Evolutionary conservation across 2,888 invertebrate species (phyloP).

Genomic region (Anarsia innoxiella): DNA sequence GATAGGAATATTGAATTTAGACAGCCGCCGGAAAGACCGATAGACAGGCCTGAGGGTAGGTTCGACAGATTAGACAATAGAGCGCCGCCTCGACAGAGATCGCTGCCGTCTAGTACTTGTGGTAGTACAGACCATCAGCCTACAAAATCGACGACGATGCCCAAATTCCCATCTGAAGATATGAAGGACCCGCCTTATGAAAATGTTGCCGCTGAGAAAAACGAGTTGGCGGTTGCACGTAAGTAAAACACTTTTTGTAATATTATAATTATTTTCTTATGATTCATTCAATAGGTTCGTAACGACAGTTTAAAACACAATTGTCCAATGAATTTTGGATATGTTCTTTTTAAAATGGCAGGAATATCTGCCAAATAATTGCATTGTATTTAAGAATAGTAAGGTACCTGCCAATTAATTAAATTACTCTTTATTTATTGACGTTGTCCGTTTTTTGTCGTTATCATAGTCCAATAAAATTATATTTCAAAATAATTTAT

Average conservation of each 20-base stretch:
- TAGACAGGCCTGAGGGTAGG: slow-evolving; percentile 34
- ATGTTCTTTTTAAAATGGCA: too few relatives aligned
- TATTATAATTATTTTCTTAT: too few relatives aligned
- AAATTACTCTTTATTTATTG: slow-evolving; percentile 9
- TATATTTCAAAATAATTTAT: too few relatives aligned
- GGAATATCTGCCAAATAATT: too few relatives aligned
- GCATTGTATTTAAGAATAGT: too few relatives aligned
- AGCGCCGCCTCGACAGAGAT: slow-evolving; percentile 60
- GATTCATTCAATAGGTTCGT: too few relatives aligned
- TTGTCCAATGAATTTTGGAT: too few relatives aligned
- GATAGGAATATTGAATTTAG: slow-evolving; percentile 33
- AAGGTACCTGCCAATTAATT: too few relatives aligned
- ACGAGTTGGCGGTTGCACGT: slow-evolving; percentile 56
- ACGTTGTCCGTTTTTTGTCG: too few relatives aligned
- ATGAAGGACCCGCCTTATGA: slow-evolving; percentile 60
- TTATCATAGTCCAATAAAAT: too few relatives aligned
- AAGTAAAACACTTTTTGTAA: slow-evolving; percentile 27
- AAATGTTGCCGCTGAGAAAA: slow-evolving; percentile 54
- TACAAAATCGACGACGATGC: slow-evolving; percentile 75
- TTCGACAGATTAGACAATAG: slow-evolving; percentile 39
- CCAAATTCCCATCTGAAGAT: slow-evolving; percentile 71
- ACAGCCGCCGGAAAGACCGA: slow-evolving; percentile 45
- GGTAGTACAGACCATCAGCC: slow-evolving; percentile 52
- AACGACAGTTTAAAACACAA: too few relatives aligned
- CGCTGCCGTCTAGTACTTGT: slow-evolving; percentile 52